phyloP scores from a whole-genome alignment of 2,797 vertebrate genomes.

The Oreochromis grahami region DNA sequence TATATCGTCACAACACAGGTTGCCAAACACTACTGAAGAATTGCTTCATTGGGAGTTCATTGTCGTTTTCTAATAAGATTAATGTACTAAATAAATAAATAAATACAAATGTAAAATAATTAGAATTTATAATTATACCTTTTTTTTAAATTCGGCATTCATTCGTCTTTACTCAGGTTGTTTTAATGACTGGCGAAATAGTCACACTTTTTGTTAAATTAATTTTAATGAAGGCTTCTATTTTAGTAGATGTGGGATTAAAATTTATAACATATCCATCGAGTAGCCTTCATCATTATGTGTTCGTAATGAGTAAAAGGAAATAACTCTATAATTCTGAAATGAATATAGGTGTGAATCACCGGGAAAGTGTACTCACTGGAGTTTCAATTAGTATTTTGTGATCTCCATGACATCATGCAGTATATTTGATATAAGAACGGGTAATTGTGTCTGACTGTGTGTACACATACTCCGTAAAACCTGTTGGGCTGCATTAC shows the following conservation, averaged over 20 bases:
- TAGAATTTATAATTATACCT: not conserved
- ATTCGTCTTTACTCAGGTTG: not conserved
- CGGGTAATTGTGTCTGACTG: not conserved
- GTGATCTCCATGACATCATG: not conserved
- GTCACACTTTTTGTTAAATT: not conserved
- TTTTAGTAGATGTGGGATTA: not conserved
- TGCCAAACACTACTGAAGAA: not conserved
- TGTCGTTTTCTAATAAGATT: not conserved
- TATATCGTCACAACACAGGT: not conserved
- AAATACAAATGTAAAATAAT: not conserved
- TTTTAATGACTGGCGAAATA: not conserved
- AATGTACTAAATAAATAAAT: not conserved
- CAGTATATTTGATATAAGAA: not conserved
- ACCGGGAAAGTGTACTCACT: not conserved
- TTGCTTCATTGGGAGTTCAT: not conserved
- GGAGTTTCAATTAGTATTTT: not conserved
- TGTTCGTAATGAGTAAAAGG: not conserved
- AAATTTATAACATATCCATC: not conserved
- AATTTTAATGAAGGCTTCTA: not conserved
- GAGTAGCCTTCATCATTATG: not conserved
- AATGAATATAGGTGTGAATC: not conserved
- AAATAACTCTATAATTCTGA: not conserved
- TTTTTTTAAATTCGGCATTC: rapidly evolving
- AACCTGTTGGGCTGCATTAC: constrained; percentile 44
- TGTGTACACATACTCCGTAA: not conserved